Evolutionary conservation across 2,888 invertebrate genomes (phyloP), one percentile per base, ranked within the genome.

Genomic region (Gastrophysa polygoni): DNA sequence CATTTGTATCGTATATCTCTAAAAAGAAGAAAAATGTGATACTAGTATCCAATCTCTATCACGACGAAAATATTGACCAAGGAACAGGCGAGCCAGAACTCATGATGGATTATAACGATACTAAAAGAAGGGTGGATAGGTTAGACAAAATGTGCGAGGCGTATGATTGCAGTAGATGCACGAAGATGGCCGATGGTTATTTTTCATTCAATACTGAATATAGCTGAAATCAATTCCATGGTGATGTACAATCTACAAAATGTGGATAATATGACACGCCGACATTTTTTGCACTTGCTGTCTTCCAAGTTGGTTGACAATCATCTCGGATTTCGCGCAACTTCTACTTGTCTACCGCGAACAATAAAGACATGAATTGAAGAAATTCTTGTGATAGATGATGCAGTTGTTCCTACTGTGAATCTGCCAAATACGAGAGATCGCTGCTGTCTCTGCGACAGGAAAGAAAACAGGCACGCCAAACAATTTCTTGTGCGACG

Each of bases 1-100:
- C 58, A 21, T 58, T 77, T 48, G 54, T 49, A 55, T 77, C 75
- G 38, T 75, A 75, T 59, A 67, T 72, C 14, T 71, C 75, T 49
- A 74, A 73, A 60, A 67, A 67, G 65, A 68, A 69, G 46, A 76
- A 76, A 66, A 69, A 71, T 61, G 73, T 77, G 24, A 18, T 75
- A 34, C 56, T 72, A 32, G 51, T 77, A 63, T 77, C 76, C 49
- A 69, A 67, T 11, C 43, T 76, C 43, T 74, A 77, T 64, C 70
- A 72, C 63, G 71, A 73, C 58, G 59, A 69, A 38, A 63, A 61
- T 43, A 73, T 76, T 54, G 73, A 77, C 68, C 28, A 55, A 56
- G 38, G 20, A 57, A 65, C 57, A 32, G 64, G 61, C 28, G 64
- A 68, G 38, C 67, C 65, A 43, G 61, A 63, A 52, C 66, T 67